phyloP scores from a whole-genome alignment of 2,797 vertebrate genomes.

The Enteromius paludinosus region DNA sequence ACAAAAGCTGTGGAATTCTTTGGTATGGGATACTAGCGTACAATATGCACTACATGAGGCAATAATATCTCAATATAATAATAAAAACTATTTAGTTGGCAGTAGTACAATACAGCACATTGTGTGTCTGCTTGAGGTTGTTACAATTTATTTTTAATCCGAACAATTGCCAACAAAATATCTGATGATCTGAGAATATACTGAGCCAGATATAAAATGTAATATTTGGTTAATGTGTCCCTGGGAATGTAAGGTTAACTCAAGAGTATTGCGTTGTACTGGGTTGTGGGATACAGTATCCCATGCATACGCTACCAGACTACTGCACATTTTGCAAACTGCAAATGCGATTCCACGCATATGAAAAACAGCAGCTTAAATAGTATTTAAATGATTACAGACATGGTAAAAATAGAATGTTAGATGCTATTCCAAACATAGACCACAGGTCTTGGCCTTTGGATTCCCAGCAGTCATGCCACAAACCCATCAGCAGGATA shows the following conservation, averaged over 20 bases:
- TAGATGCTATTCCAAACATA: neutral
- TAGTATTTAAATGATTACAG: neutral
- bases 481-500: neutral
- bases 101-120: neutral
- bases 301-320: neutral
- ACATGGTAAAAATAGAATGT: neutral
- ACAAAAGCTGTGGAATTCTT: conserved; percentile 46
- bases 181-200: neutral
- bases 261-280: neutral
- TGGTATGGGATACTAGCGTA: neutral
- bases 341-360: neutral
- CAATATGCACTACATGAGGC: neutral
- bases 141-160: neutral
- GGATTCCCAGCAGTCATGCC: no score
- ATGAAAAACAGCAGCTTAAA: neutral
- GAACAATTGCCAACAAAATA: neutral
- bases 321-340: neutral
- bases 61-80: neutral
- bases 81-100: neutral
- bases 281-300: neutral
- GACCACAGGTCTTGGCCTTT: neutral
- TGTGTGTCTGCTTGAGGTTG: neutral
- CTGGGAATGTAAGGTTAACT: no score
- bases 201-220: neutral
- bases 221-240: neutral